phyloP scores from a whole-genome alignment of 2,888 invertebrate genomes.

The Sinhomidia bicolor region DNA sequence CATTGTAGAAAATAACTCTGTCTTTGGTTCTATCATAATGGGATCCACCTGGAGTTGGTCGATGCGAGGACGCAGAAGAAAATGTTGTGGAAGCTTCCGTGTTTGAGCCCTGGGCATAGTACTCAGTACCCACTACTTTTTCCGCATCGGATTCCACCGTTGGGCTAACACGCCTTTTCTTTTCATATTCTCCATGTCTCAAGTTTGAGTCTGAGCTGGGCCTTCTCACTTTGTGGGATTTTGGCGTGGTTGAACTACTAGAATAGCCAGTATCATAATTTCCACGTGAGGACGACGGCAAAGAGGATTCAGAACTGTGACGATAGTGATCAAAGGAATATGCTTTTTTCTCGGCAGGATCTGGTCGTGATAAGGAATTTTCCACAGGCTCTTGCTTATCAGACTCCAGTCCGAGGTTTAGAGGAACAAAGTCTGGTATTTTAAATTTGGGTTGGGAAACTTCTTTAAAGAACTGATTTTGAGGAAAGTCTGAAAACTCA shows the following conservation, averaged over 20 bases:
- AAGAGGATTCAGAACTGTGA: neutral
- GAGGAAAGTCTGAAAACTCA: conserved; percentile 15
- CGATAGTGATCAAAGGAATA: conserved; percentile 42
- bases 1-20: conserved; percentile 54
- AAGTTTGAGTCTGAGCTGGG: neutral
- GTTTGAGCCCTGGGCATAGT: conserved; percentile 26
- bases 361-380: conserved; percentile 21
- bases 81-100: conserved; percentile 22
- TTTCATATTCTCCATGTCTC: neutral
- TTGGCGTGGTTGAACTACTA: conserved; percentile 52
- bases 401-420: conserved; percentile 43
- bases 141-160: conserved; percentile 5
- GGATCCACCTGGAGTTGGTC: conserved; percentile 30
- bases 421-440: conserved; percentile 63
- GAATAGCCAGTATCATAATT: conserved; percentile 4
- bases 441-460: conserved; percentile 13
- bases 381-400: conserved; percentile 51
- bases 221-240: neutral
- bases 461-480: conserved; percentile 14
- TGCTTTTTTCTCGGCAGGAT: conserved; percentile 38
- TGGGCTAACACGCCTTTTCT: neutral
- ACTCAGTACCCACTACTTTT: conserved; percentile 19
- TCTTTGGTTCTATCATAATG: conserved; percentile 74
- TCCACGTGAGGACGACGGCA: neutral
- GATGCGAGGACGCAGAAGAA: neutral